Conservation (phyloP, 35 echinoderm and acorn worm genomes). For the Holothuria glaberrima region DNA sequence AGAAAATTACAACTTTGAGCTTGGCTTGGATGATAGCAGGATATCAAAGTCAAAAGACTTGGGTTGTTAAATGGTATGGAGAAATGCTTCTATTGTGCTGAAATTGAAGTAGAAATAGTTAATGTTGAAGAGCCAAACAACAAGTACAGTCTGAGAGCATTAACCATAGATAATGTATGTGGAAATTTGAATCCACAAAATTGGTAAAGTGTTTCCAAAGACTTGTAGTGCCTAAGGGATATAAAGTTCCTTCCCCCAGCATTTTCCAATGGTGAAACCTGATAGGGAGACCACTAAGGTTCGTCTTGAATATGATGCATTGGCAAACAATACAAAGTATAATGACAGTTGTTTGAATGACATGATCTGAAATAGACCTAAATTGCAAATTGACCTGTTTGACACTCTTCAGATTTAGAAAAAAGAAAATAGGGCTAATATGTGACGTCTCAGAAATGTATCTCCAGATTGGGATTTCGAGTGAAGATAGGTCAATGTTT, state of each 20-base stretch:
- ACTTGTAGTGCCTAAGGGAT: slow-evolving; percentile 8
- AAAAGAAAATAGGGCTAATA: not conserved
- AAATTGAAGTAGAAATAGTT: slow-evolving; percentile 8
- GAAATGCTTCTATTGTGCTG: not conserved
- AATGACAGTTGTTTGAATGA: slow-evolving; percentile 49
- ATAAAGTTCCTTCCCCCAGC: not conserved
- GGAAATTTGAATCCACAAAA: slow-evolving; percentile 6
- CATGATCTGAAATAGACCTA: slow-evolving; percentile 39
- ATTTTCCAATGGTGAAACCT: slow-evolving; percentile 59
- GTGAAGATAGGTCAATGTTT: slow-evolving; percentile 43
- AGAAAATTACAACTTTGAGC: slow-evolving; percentile 6
- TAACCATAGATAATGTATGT: slow-evolving; percentile 20
- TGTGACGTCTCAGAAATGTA: slow-evolving; percentile 70
- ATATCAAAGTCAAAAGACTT: slow-evolving; percentile 5
- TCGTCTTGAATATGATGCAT: slow-evolving; percentile 42
- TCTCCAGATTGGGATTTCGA: slow-evolving; percentile 8
- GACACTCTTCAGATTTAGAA: slow-evolving; percentile 47
- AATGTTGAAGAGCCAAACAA: not conserved
- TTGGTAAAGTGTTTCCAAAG: slow-evolving; percentile 10
- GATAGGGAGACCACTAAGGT: slow-evolving; percentile 64
- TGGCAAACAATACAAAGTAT: slow-evolving; percentile 30
- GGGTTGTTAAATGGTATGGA: slow-evolving; percentile 17
- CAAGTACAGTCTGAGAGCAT: not conserved
- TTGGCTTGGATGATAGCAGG: not conserved
- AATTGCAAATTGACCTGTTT: slow-evolving; percentile 56